These are phyloP conservation scores for Petrophora chlorosata DNA, from an alignment of 2,888 invertebrate genomes.

Conservation along the genomic window DNA sequence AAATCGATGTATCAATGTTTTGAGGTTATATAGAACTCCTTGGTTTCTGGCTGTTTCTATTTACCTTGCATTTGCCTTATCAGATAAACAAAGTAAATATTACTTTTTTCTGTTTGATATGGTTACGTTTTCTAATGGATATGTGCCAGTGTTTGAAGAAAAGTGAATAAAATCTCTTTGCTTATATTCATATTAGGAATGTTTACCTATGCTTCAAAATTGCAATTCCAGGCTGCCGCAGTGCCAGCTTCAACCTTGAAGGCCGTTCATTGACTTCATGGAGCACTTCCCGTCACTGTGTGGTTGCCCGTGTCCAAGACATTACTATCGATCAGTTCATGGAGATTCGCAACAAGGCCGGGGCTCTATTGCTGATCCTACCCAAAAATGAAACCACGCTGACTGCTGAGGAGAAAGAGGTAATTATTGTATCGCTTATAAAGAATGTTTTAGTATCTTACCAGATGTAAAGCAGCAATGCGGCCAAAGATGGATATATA, in stretches of 20 bases:
- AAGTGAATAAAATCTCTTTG: too few species aligned
- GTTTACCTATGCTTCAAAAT: background rate
- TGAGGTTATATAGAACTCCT: constrained; percentile 56
- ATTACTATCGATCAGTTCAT: constrained; percentile 91
- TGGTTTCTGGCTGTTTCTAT: constrained; percentile 31
- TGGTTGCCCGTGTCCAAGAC: constrained; percentile 91
- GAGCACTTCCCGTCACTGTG: constrained; percentile 95
- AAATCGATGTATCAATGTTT: constrained; percentile 51
- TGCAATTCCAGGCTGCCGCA: constrained; percentile 88
- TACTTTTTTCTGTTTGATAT: background rate
- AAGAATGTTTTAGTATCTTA: too few species aligned
- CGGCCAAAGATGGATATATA: too few species aligned
- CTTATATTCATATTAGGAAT: background rate
- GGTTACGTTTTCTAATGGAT: too few species aligned
- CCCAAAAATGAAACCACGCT: constrained; percentile 88
- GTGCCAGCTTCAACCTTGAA: constrained; percentile 93
- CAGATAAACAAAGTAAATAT: constrained; percentile 23
- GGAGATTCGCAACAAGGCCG: constrained; percentile 90
- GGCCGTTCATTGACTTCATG: constrained; percentile 93
- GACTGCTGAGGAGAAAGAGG: constrained; percentile 87
- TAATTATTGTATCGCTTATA: too few species aligned
- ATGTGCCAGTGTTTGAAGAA: too few species aligned
- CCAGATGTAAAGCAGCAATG: too few species aligned
- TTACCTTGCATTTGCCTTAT: constrained; percentile 25
- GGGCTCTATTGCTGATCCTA: constrained; percentile 92